Evolutionary conservation across 2,113 vertebrate genomes (phyloP).

Genomic region (Callipepla californica): DNA sequence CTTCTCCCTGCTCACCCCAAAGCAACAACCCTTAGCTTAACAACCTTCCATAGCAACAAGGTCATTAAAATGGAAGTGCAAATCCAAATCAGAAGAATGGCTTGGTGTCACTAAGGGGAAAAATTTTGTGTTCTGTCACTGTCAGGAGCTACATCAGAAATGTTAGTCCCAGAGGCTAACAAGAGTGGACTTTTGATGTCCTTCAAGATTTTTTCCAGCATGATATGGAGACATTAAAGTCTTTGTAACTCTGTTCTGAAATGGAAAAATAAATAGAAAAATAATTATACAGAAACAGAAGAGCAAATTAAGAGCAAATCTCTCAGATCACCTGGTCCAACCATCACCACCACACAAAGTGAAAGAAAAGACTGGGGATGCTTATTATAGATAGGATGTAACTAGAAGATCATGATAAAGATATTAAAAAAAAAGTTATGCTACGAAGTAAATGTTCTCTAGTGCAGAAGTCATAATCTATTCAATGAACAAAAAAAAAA

Average conservation of each 20-base stretch:
- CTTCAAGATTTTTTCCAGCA: rapidly evolving
- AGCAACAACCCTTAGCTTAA: neutral
- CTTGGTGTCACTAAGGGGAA: neutral
- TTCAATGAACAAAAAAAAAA: neutral
- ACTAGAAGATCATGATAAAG: neutral
- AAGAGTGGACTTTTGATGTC: neutral
- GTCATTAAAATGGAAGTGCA: neutral
- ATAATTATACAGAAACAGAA: too few species aligned
- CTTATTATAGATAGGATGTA: neutral
- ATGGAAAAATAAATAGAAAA: neutral
- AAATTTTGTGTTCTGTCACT: neutral
- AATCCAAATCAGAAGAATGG: neutral
- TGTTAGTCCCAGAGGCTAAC: neutral
- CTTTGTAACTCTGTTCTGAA: neutral
- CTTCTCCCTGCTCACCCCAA: neutral
- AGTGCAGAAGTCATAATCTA: neutral
- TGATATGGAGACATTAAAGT: neutral
- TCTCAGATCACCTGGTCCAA: too few species aligned
- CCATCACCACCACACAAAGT: neutral
- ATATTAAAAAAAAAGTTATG: neutral
- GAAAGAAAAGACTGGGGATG: neutral
- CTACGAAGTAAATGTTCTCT: neutral
- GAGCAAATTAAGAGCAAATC: too few species aligned
- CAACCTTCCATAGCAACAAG: neutral
- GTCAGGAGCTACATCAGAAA: neutral